Evolutionary conservation across 2,888 invertebrate species (phyloP).

Genomic region (Lasioglossum zephyrum): DNA sequence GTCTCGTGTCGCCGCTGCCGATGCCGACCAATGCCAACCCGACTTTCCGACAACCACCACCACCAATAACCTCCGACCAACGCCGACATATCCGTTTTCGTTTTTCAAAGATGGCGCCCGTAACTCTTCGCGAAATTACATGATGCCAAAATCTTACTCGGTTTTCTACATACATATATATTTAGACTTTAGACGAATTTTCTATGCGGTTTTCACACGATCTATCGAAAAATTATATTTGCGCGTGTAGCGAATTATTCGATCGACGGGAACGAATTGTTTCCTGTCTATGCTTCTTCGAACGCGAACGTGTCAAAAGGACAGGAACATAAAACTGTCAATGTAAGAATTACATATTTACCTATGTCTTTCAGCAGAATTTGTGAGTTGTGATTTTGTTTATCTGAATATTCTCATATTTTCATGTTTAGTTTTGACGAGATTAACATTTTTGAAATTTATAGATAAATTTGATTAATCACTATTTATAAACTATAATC

Average conservation of each 20-base stretch:
- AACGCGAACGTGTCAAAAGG: not conserved
- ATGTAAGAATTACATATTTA: not conserved
- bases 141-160: not conserved
- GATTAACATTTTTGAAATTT: not conserved
- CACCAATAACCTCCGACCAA: not conserved
- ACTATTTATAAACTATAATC: not conserved
- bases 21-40: not conserved
- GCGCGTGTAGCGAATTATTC: no score
- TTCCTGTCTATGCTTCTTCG: not conserved
- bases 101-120: slow-evolving; percentile 56
- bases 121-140: slow-evolving; percentile 39
- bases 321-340: not conserved
- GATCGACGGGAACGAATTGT: no score
- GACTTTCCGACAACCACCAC: slow-evolving; percentile 6
- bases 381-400: not conserved
- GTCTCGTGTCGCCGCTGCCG: not conserved
- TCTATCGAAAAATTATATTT: not conserved
- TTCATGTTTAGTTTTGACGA: no score
- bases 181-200: not conserved
- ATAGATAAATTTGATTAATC: not conserved
- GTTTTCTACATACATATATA: not conserved
- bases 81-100: slow-evolving; percentile 55
- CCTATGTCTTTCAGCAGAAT: not conserved
- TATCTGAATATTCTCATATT: not conserved
- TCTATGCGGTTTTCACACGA: not conserved